Percentiles rank a stretch among this genome's conserved stretches.
Conservation (phyloP, 2,797 vertebrate genomes). For the Crenuchus spilurus region DNA sequence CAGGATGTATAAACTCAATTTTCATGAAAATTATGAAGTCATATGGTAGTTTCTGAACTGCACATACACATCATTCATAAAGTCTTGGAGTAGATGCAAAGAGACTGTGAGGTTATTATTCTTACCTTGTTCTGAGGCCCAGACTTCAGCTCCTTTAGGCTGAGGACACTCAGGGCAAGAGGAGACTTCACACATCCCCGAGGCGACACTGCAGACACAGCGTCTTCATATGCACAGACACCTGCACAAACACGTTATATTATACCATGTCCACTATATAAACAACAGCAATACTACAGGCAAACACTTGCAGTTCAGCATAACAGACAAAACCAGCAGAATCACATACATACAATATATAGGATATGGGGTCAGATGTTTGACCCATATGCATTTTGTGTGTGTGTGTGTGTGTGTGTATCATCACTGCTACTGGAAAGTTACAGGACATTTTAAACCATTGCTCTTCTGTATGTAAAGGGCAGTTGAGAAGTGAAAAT, state of each 20-base stretch:
- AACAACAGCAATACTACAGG: neutral
- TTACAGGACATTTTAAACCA: too few species aligned
- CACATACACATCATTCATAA: neutral
- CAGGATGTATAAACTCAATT: neutral
- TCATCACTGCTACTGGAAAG: too few species aligned
- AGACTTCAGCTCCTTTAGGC: conserved; percentile 23
- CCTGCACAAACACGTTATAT: conserved; percentile 28
- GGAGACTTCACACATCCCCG: conserved; percentile 43
- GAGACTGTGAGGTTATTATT: neutral
- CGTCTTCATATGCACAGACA: conserved; percentile 29
- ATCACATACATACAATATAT: too few species aligned
- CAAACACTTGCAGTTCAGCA: too few species aligned
- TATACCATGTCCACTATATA: neutral
- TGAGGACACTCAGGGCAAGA: conserved; percentile 26
- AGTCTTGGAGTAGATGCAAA: too few species aligned
- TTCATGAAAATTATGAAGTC: too few species aligned
- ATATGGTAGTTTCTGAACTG: neutral
- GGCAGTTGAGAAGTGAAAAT: too few species aligned
- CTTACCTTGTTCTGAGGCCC: conserved; percentile 19
- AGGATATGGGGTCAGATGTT: too few species aligned
- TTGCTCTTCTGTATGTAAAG: too few species aligned
- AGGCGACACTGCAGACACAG: neutral
- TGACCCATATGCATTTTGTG: too few species aligned
- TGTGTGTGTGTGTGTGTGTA: too few species aligned
- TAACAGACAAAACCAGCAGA: too few species aligned